phyloP scores from a whole-genome alignment of 2,888 invertebrate genomes.

The Apeira syringaria region DNA sequence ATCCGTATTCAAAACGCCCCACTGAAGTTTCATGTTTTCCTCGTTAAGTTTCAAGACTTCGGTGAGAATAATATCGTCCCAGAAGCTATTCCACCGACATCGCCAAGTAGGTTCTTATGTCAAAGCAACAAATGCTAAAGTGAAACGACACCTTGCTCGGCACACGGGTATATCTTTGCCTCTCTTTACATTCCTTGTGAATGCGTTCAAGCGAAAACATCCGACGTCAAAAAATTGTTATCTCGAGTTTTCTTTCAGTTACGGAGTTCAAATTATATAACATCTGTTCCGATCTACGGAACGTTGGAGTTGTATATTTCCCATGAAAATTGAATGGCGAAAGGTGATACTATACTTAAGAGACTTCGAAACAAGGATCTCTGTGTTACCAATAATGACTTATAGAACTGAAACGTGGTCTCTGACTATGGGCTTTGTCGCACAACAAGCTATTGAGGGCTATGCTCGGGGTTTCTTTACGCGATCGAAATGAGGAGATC shows the following conservation, averaged over 20 bases:
- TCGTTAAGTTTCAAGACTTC: slow-evolving; percentile 57
- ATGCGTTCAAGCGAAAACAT: slow-evolving; percentile 55
- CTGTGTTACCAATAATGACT: no score
- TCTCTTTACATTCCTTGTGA: slow-evolving; percentile 48
- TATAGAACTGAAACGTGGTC: no score
- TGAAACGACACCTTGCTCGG: slow-evolving; percentile 36
- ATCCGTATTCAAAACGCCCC: slow-evolving; percentile 49
- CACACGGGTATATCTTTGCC: slow-evolving; percentile 43
- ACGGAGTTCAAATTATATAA: slow-evolving; percentile 16
- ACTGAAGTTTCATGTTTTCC: slow-evolving; percentile 60
- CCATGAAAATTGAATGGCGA: neutral
- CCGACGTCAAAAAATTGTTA: slow-evolving; percentile 49
- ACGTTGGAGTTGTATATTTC: slow-evolving; percentile 3
- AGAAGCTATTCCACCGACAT: slow-evolving; percentile 35
- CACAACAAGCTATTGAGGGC: no score
- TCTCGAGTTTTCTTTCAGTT: slow-evolving; percentile 40
- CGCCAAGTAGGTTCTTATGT: slow-evolving; percentile 37
- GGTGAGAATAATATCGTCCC: slow-evolving; percentile 49
- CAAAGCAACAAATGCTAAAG: slow-evolving; percentile 46
- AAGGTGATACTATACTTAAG: no score
- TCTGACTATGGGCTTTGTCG: no score
- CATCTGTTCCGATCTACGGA: slow-evolving; percentile 5
- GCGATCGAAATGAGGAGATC: no score
- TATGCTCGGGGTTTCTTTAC: no score
- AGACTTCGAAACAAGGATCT: no score